Evolutionary conservation across 2,888 invertebrate genomes (phyloP), one percentile per base, ranked within the genome.

Genomic region (Scaptomyza tumidula): DNA sequence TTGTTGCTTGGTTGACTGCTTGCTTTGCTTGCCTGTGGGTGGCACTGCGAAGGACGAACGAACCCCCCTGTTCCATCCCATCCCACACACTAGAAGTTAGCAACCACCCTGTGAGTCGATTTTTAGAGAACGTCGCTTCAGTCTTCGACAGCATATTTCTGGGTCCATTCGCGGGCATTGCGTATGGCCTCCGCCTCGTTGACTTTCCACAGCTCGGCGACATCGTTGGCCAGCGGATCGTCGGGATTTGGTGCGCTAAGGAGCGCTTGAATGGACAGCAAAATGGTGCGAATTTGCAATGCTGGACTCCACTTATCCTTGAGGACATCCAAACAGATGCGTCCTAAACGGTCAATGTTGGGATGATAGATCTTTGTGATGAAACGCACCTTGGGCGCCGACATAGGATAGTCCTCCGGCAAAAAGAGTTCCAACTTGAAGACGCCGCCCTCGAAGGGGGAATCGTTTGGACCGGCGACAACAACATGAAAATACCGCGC

Each of bases 331-430:
- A 99, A 93, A 92, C 99, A 99, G 94, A 99, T 99, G 93, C 99
- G 95, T 74, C 99, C 99, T 83, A 99, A 94, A 94, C 98, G 97
- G 94, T 99, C 99, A 93, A 99, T 99, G 93, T 99, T 99, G 89
- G 99, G 99, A 94, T 99, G 99, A 94, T 99, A 99, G 93, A 99
- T 99, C 95, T 98, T 98, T 76, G 99, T 98, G 93, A 98, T 97
- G 94, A 99, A 99, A 92, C 98, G 96, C 93, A 99, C 98, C 96
- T 98, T 99, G 80, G 99, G 99, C 85, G 99, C 98, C 79, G 98
- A 97, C 99, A 99, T 99, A 76, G 99, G 99, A 93, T 99, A 99
- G 93, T 99, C 98, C 93, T 99, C 98, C 66, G 99, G 99, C 91
- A 99, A 94, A 94, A 99, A 99, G 90, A 99, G 94, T 93, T 99